phyloP scores from a whole-genome alignment of 2,797 vertebrate genomes.

The Coreius guichenoti region DNA sequence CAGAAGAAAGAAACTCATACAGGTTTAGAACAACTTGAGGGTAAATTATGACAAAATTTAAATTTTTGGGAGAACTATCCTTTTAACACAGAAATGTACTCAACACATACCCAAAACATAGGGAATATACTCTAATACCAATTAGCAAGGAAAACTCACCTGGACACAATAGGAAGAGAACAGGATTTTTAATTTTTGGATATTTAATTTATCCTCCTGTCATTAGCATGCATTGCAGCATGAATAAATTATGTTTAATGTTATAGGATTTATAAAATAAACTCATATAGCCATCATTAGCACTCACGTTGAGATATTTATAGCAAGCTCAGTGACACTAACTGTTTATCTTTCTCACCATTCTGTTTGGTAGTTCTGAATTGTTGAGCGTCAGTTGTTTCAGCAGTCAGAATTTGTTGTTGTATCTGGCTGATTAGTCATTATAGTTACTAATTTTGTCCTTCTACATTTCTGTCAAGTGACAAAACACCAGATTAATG shows the following conservation, averaged over 20 bases:
- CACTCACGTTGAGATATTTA: not conserved
- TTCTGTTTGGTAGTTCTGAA: not conserved
- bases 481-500: not conserved
- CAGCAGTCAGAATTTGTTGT: not conserved
- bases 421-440: slow-evolving; percentile 3
- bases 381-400: not conserved
- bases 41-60: no score
- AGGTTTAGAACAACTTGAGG: no score
- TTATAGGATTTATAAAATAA: not conserved
- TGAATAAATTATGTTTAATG: not conserved
- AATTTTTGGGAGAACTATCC: no score
- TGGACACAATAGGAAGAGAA: not conserved
- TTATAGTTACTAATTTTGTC: not conserved
- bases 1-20: no score
- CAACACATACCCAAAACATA: not conserved
- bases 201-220: not conserved
- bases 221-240: not conserved
- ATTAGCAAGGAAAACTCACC: not conserved
- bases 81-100: not conserved
- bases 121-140: not conserved
- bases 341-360: not conserved
- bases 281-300: no score
- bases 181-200: not conserved
- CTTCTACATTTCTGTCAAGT: slow-evolving; percentile 19
- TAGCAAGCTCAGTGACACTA: not conserved